phyloP scores from a whole-genome alignment of 1,140 invertebrate species.

The Diplogasteroides magnus region DNA sequence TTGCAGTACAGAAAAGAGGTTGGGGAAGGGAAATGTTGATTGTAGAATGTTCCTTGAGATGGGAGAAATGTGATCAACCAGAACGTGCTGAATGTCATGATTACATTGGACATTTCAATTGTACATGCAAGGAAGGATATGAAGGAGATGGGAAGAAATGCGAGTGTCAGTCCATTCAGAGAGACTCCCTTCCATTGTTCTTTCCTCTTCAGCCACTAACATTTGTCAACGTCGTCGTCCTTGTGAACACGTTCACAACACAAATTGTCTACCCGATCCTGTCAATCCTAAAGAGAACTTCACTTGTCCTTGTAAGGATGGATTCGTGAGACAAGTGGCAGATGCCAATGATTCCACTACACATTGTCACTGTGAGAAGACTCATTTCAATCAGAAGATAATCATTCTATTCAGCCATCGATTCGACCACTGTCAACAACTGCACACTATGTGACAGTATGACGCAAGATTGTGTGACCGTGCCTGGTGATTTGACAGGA shows the following conservation, averaged over 20 bases:
- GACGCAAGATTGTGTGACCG: neutral
- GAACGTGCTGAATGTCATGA: neutral
- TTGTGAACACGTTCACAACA: neutral
- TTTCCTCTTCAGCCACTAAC: neutral
- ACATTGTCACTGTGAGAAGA: neutral
- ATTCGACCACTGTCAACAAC: neutral
- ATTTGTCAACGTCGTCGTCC: neutral
- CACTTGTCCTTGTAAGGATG: neutral
- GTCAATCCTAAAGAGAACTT: neutral
- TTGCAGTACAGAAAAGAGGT: no score
- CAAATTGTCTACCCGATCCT: neutral
- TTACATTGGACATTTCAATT: neutral
- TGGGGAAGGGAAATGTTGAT: no score
- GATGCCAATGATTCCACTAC: neutral
- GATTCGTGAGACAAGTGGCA: neutral
- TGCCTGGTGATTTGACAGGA: neutral
- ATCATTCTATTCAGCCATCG: neutral
- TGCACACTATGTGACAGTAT: neutral
- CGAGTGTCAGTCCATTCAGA: neutral
- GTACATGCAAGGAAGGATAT: neutral
- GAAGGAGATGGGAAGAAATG: neutral
- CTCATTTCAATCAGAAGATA: no score
- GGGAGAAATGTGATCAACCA: neutral
- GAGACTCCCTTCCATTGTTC: neutral
- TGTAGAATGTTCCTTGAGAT: no score